Conservation (phyloP, 2,888 invertebrate species). For the Apocheima hispidaria region DNA sequence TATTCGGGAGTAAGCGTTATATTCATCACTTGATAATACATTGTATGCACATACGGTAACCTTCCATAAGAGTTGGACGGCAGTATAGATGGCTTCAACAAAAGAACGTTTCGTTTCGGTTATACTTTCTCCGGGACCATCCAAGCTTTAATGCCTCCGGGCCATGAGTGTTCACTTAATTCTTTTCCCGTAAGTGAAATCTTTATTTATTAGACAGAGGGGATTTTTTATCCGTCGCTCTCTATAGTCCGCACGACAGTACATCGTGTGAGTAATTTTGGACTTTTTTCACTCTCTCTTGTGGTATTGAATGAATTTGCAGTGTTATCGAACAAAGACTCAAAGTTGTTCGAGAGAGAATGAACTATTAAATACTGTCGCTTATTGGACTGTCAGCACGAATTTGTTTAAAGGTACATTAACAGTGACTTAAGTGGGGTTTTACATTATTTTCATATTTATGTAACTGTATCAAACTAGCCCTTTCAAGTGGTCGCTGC, state of each 20-base stretch:
- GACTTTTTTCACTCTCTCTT: constrained; percentile 34
- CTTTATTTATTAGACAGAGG: constrained; percentile 41
- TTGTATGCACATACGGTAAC: no score
- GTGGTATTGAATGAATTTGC: constrained; percentile 7
- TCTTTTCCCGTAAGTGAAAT: constrained; percentile 43
- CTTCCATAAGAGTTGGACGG: no score
- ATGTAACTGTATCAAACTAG: neutral
- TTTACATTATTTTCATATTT: neutral
- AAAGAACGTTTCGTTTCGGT: constrained; percentile 31
- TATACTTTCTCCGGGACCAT: constrained; percentile 40
- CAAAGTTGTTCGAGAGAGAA: neutral
- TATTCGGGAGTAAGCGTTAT: no score
- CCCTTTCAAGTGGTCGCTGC: neutral
- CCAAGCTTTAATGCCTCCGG: constrained; percentile 35
- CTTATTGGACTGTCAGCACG: no score
- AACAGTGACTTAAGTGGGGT: no score
- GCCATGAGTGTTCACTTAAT: constrained; percentile 33
- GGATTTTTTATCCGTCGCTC: constrained; percentile 31
- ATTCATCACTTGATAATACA: no score
- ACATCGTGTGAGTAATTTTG: constrained; percentile 18
- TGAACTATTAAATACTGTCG: neutral
- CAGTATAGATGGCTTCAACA: constrained; percentile 22
- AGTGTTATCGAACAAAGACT: neutral
- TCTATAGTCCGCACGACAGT: constrained; percentile 30
- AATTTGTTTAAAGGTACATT: no score